phyloP scores from a whole-genome alignment of 2,888 invertebrate genomes.

The Mesopsocus fuscifrons region DNA sequence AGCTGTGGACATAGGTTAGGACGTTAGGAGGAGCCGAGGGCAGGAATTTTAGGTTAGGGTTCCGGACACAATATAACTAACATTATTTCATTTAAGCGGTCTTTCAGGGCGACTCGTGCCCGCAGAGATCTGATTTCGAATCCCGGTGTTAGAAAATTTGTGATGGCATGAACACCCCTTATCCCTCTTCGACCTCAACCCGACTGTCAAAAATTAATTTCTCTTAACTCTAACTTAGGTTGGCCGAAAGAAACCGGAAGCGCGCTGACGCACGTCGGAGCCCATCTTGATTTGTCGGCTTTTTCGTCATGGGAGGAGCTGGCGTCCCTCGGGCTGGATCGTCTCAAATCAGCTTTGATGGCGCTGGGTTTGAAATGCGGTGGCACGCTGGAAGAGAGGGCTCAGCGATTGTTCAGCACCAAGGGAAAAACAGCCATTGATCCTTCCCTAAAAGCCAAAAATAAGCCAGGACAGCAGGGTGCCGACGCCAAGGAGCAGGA shows the following conservation, averaged over 20 bases:
- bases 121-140: too few relatives aligned
- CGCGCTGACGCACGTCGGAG: conserved; percentile 84
- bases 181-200: too few relatives aligned
- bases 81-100: too few relatives aligned
- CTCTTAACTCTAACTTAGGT: too few relatives aligned
- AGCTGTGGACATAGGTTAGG: too few relatives aligned
- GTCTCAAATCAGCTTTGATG: conserved; percentile 92
- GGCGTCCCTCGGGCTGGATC: conserved; percentile 88
- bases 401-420: conserved; percentile 86
- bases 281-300: conserved; percentile 93
- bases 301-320: conserved; percentile 95
- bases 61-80: too few relatives aligned
- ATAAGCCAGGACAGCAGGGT: conserved; percentile 48
- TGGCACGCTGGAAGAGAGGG: conserved; percentile 93
- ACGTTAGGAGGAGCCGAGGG: too few relatives aligned
- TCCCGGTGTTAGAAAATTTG: too few relatives aligned
- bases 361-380: conserved; percentile 96
- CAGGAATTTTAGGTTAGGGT: too few relatives aligned
- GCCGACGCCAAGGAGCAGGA: conserved; percentile 38
- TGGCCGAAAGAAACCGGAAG: conserved; percentile 76
- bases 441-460: conserved; percentile 78
- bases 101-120: too few relatives aligned
- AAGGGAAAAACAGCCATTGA: conserved; percentile 90
- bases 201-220: too few relatives aligned
- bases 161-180: too few relatives aligned